phyloP scores from a whole-genome alignment of 2,888 invertebrate species.

The Philereme vetulata region DNA sequence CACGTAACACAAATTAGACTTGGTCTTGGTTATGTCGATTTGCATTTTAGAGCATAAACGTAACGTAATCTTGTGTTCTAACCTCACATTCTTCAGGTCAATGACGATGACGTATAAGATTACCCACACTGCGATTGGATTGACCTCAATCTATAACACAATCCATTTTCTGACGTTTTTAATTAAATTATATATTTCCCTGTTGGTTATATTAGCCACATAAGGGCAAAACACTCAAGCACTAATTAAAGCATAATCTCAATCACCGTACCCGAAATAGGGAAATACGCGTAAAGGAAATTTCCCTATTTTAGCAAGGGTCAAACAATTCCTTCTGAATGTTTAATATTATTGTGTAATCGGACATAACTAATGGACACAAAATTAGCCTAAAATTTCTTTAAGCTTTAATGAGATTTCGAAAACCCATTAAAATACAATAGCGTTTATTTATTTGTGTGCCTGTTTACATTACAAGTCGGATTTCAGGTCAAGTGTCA shows the following conservation, averaged over 20 bases:
- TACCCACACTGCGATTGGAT: slow-evolving; percentile 10
- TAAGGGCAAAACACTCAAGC: too few species aligned
- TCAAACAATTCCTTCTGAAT: too few species aligned
- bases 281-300: too few species aligned
- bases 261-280: too few species aligned
- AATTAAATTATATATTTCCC: too few species aligned
- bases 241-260: too few species aligned
- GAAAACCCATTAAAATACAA: slow-evolving; percentile 22
- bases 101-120: slow-evolving; percentile 19
- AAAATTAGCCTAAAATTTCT: slow-evolving; percentile 9
- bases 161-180: slow-evolving; percentile 1
- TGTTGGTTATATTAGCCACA: too few species aligned
- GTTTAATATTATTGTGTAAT: too few species aligned
- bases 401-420: slow-evolving; percentile 14
- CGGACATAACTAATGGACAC: slow-evolving; percentile 8
- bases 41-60: slow-evolving; percentile 32
- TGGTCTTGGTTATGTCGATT: slow-evolving; percentile 22
- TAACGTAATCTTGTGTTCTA: slow-evolving; percentile 13
- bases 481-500: slow-evolving; percentile 37
- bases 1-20: slow-evolving; percentile 40
- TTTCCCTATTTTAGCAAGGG: too few species aligned
- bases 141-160: slow-evolving; percentile 14
- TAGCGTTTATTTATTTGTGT: slow-evolving; percentile 28
- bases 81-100: slow-evolving; percentile 16
- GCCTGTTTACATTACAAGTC: slow-evolving; percentile 30